phyloP scores from a whole-genome alignment of 2,113 vertebrate genomes.

The Hylia prasina region DNA sequence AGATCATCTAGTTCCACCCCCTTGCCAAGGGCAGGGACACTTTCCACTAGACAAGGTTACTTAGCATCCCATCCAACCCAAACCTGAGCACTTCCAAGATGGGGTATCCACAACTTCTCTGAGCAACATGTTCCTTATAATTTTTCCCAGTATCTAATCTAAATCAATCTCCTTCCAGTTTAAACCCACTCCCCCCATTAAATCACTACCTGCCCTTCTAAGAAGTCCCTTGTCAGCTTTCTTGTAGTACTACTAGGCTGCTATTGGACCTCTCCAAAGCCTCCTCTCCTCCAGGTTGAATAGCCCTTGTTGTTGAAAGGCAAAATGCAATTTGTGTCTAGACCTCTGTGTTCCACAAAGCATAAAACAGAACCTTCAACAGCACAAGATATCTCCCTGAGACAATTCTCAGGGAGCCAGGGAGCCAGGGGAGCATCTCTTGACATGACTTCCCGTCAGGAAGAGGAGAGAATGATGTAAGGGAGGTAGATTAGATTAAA shows the following conservation, averaged over 20 bases:
- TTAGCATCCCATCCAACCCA: background rate
- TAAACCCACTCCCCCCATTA: background rate
- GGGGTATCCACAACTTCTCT: background rate
- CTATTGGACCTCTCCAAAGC: background rate
- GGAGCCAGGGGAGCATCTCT: background rate
- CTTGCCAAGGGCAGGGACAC: background rate
- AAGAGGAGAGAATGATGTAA: constrained; percentile 35
- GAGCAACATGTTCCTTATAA: background rate
- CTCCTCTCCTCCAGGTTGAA: background rate
- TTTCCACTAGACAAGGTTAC: background rate
- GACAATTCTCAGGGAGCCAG: background rate
- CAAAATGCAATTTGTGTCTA: background rate
- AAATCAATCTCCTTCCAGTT: background rate
- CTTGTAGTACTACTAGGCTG: background rate
- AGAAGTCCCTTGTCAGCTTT: background rate
- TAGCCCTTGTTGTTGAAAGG: background rate
- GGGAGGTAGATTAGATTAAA: constrained; percentile 47
- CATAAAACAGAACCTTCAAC: background rate
- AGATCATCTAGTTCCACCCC: background rate
- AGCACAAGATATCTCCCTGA: background rate
- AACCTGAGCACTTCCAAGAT: background rate
- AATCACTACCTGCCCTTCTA: background rate
- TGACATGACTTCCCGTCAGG: background rate
- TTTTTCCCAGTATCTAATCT: background rate
- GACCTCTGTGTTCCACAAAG: background rate